Evolutionary conservation across 2,797 vertebrate species (phyloP), one percentile per base, ranked within the genome.

Genomic region (Myripristis murdjan): DNA sequence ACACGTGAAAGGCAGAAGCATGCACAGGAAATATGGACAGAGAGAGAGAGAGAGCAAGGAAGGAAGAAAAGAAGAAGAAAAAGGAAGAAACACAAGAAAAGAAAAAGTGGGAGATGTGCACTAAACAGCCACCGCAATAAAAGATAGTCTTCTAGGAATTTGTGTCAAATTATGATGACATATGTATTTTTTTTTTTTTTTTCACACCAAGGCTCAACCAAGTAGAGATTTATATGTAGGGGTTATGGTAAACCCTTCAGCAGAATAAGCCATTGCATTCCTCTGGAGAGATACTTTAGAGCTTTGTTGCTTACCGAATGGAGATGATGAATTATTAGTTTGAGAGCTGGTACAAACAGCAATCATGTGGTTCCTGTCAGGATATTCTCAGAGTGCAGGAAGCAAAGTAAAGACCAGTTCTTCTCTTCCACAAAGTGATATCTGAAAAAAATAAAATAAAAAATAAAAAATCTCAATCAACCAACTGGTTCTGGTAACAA

Each of bases 401-500:
- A 31, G 47, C n/a, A n/a, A n/a, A n/a, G 70, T 24, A 0, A 71
- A 67, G 57, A 65, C 23, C 23, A 1, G 46, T 54, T 83, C 48
- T 53, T 79, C 1, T 6, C 60, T n/a, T n/a, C n/a, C n/a, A n/a
- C n/a, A n/a, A n/a, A n/a, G n/a, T 65, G n/a, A 52, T 15, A 55
- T 53, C 44, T 60, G 43, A 70, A 66, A 77, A 64, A 84, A 56
- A 70, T n/a, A n/a, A n/a, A n/a, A n/a, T n/a, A n/a, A n/a, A n/a
- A n/a, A n/a, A n/a, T n/a, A n/a, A n/a, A n/a, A n/a, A n/a, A n/a
- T n/a, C n/a, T n/a, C n/a, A 82, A 82, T 59, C 16, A 70, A 87
- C 82, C 85, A 81, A 87, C 85, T 72, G 65, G 48, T 44, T 23
- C 37, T 64, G 70, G 55, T 64, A 65, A 41, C 49, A 62, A 77